phyloP scores from a whole-genome alignment of 2,888 invertebrate genomes.

The Machimus atricapillus region DNA sequence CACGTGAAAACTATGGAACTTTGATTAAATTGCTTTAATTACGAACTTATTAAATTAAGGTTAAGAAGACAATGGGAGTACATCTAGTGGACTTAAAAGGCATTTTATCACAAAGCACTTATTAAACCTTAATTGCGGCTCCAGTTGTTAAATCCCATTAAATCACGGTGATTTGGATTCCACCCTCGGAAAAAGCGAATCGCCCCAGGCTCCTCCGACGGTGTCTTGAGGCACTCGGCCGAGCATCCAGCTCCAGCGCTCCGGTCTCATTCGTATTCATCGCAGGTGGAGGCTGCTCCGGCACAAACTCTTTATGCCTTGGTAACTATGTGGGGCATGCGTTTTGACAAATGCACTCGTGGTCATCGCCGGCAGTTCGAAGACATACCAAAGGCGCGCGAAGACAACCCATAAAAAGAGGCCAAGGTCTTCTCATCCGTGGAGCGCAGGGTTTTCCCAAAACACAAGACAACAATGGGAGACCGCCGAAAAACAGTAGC shows the following conservation, averaged over 20 bases:
- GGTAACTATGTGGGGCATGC: conserved; percentile 19
- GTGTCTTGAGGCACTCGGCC: not conserved
- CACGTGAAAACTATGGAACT: too few relatives aligned
- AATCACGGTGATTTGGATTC: not conserved
- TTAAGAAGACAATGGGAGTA: not conserved
- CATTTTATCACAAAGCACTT: not conserved
- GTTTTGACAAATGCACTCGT: conserved; percentile 37
- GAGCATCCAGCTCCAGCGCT: not conserved
- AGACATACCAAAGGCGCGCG: conserved; percentile 19
- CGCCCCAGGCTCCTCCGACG: not conserved
- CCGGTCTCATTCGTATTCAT: conserved; percentile 12
- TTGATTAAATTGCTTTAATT: not conserved
- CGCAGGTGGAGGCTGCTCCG: not conserved
- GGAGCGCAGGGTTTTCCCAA: not conserved
- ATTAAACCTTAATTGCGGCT: not conserved
- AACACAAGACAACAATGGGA: not conserved
- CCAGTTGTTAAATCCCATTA: not conserved
- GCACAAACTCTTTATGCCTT: conserved; percentile 3
- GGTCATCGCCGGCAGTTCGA: conserved; percentile 11
- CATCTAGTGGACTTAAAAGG: not conserved
- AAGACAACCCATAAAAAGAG: not conserved
- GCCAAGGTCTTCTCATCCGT: not conserved
- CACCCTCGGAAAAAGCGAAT: not conserved
- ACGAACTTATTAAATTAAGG: not conserved
- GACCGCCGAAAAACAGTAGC: not conserved